phyloP scores from a whole-genome alignment of 1,140 invertebrate genomes.

The Protaetia brevitarsis region DNA sequence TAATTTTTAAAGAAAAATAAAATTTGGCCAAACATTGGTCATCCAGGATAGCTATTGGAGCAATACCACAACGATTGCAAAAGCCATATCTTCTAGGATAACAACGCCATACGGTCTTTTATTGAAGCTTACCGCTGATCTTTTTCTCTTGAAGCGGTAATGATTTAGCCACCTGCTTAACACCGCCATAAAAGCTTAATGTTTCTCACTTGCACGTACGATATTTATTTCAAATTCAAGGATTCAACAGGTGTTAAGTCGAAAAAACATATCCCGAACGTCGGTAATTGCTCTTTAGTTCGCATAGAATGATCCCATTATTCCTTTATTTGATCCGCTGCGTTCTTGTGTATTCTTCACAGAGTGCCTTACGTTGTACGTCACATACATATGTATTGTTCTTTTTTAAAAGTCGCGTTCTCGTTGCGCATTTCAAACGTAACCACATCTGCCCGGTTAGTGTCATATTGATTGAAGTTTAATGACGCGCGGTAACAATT shows the following conservation, averaged over 20 bases:
- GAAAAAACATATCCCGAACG: conserved; percentile 6
- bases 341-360: background rate
- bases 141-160: background rate
- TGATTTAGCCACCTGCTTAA: conserved; percentile 8
- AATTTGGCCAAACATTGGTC: too few relatives aligned
- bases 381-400: background rate
- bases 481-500: background rate
- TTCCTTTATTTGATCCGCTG: background rate
- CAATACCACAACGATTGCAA: too few relatives aligned
- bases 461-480: background rate
- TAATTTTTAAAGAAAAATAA: too few relatives aligned
- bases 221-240: conserved; percentile 10
- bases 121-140: background rate
- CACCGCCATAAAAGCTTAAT: background rate
- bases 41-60: too few relatives aligned
- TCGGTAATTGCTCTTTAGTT: conserved; percentile 5
- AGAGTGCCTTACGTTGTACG: too few relatives aligned
- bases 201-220: conserved; percentile 10
- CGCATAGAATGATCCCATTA: conserved; percentile 12
- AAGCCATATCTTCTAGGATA: too few relatives aligned
- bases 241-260: conserved; percentile 6
- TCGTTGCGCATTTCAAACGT: background rate
- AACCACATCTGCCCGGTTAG: background rate
- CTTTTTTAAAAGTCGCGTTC: background rate
- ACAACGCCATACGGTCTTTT: too few relatives aligned